phyloP scores from a whole-genome alignment of 2,888 invertebrate genomes.

The Auanema sp. region DNA sequence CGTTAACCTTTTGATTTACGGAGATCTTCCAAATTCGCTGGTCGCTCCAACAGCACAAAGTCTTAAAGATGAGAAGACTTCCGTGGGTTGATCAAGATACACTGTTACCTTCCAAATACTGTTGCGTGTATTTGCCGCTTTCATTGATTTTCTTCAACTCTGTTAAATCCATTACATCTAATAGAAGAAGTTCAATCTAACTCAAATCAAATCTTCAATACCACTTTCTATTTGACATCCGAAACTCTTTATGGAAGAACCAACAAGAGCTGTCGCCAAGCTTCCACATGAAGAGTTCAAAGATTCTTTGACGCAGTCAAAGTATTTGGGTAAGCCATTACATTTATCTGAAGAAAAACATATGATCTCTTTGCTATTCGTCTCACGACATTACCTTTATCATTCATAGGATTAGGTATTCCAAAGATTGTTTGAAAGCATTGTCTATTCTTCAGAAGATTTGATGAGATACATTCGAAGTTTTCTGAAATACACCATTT shows the following conservation, averaged over 20 bases:
- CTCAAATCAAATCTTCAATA: neutral
- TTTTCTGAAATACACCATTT: neutral
- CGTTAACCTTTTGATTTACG: no score
- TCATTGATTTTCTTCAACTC: slow-evolving; percentile 9
- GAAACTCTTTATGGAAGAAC: slow-evolving; percentile 6
- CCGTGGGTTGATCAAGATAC: no score
- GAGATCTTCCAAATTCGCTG: no score
- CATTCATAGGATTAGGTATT: slow-evolving; percentile 20
- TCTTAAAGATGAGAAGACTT: no score
- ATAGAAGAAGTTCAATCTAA: neutral
- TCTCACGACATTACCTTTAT: slow-evolving; percentile 10
- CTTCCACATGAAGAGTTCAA: slow-evolving; percentile 17
- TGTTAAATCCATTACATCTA: neutral
- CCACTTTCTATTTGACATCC: slow-evolving; percentile 14
- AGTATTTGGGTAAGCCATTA: slow-evolving; percentile 13
- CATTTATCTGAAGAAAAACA: slow-evolving; percentile 10
- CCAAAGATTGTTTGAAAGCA: slow-evolving; percentile 19
- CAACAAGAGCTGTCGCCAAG: slow-evolving; percentile 7
- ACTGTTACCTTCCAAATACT: slow-evolving; percentile 9
- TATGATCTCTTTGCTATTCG: neutral
- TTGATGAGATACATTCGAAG: slow-evolving; percentile 13
- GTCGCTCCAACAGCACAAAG: no score
- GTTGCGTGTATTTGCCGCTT: slow-evolving; percentile 9
- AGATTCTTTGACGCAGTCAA: slow-evolving; percentile 12
- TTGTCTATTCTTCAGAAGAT: slow-evolving; percentile 10